Conservation (phyloP, 1,140 invertebrate species). For the Araneus ventricosus region DNA sequence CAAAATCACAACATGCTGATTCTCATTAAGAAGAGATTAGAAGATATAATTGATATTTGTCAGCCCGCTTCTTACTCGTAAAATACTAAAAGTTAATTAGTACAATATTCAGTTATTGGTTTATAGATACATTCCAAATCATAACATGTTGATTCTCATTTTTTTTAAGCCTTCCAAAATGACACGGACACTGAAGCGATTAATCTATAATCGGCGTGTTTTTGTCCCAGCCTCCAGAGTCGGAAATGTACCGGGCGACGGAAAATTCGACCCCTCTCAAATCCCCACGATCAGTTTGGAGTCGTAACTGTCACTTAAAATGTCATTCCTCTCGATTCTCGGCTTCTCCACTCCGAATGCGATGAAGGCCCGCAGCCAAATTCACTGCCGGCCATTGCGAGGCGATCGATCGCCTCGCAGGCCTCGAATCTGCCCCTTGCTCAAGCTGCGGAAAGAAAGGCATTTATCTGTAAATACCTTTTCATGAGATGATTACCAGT, state of each 20-base stretch:
- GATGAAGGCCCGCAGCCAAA: slow-evolving; percentile 8
- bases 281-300: slow-evolving; percentile 24
- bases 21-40: too few species aligned
- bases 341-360: background rate
- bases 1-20: too few species aligned
- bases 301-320: slow-evolving; percentile 64
- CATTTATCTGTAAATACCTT: too few species aligned
- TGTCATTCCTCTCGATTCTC: slow-evolving; percentile 48
- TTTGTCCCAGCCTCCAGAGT: background rate
- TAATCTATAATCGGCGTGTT: background rate
- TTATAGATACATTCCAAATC: too few species aligned
- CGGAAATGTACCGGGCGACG: background rate
- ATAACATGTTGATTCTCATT: too few species aligned
- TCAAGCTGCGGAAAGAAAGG: background rate
- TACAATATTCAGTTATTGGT: too few species aligned
- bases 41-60: too few species aligned
- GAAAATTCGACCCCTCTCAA: background rate
- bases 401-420: slow-evolving; percentile 32
- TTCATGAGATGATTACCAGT: too few species aligned
- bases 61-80: too few species aligned
- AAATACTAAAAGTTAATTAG: too few species aligned
- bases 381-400: slow-evolving; percentile 57
- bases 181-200: too few species aligned
- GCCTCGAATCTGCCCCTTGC: background rate
- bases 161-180: too few species aligned